Base-by-base conservation (phyloP, 2,113 vertebrate species). In the Zapus hudsonius region DNA sequence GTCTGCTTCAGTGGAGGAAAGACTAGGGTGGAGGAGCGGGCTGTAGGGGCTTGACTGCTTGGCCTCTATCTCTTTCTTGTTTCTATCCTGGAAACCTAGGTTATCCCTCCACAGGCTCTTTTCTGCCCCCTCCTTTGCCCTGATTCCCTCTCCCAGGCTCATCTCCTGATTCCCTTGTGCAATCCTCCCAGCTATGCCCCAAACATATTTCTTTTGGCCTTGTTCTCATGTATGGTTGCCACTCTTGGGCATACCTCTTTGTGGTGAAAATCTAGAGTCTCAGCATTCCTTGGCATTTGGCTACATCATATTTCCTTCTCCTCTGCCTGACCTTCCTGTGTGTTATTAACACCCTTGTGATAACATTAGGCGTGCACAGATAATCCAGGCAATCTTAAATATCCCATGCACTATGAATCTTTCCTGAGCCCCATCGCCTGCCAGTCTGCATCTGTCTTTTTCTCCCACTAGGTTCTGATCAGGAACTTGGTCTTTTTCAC, bases 361-460 rank as follows among this genome's bases (percentile, higher is more conserved):
- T 87, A 47, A 47, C 47, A 61, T 61, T 31, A 75, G 38, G n/a
- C 76, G 42, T 47, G 63, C 11, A 36, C 31, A 52, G 20, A 40
- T 80, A 33, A 88, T 42, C 33, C 84, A 83, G 70, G 44, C 31
- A 7, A 75, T 47, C 69, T 84, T 20, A 91, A 82, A 74, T 61
- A 31, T 25, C 20, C 2, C 2, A 0, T 7, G 27, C 27, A 15
- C 6, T 52, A 9, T 7, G 40, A 66, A 12, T 40, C 63, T 84
- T 66, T 69, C 72, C 63, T 10, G 64, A 66, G 4, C 20, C 13
- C 66, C 19, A 15, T 75, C 0, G 7, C 31, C 27, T 80, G 17
- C 12, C 9, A 40, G 59, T 0, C 0, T 29, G 27, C 29, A 9
- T 90, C 52, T 63, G 61, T 63, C 61, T 72, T 52, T 73, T 87